phyloP scores from a whole-genome alignment of 2,113 vertebrate genomes.

The Ramphastos sulfuratus region DNA sequence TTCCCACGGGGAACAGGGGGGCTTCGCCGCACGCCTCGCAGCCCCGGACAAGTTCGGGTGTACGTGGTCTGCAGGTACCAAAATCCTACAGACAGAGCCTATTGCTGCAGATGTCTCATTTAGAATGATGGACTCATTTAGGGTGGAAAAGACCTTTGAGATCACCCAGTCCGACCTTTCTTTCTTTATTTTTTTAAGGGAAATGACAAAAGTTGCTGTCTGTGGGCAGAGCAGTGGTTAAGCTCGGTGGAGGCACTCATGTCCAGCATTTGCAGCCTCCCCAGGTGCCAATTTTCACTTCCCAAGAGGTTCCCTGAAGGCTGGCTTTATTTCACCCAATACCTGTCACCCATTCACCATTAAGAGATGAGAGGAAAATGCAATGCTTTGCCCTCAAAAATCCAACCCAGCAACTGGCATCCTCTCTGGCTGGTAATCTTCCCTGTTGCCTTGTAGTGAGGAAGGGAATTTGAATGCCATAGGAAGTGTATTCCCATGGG shows the following conservation, averaged over 20 bases:
- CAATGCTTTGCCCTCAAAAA: not conserved
- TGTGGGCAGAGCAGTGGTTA: not conserved
- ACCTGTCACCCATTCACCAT: not conserved
- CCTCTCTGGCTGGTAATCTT: not conserved
- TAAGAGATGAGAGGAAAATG: not conserved
- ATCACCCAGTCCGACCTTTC: not conserved
- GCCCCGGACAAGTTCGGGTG: slow-evolving; percentile 58
- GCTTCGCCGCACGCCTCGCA: slow-evolving; percentile 75
- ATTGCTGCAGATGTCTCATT: no score
- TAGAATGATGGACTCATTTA: not conserved
- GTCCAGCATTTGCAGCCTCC: not conserved
- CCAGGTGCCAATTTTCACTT: not conserved
- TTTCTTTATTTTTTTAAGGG: not conserved
- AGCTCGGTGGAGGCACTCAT: not conserved
- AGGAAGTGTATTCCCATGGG: not conserved
- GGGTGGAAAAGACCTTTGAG: not conserved
- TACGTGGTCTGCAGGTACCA: not conserved
- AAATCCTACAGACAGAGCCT: not conserved
- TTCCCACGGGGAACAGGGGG: no score
- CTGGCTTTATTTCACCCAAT: not conserved
- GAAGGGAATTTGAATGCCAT: not conserved
- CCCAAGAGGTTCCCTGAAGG: not conserved
- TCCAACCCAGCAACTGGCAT: not conserved
- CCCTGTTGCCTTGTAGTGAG: not conserved
- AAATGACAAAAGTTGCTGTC: not conserved